phyloP scores from a whole-genome alignment of 2,888 invertebrate species.

The Sinohyriopsis cumingii region DNA sequence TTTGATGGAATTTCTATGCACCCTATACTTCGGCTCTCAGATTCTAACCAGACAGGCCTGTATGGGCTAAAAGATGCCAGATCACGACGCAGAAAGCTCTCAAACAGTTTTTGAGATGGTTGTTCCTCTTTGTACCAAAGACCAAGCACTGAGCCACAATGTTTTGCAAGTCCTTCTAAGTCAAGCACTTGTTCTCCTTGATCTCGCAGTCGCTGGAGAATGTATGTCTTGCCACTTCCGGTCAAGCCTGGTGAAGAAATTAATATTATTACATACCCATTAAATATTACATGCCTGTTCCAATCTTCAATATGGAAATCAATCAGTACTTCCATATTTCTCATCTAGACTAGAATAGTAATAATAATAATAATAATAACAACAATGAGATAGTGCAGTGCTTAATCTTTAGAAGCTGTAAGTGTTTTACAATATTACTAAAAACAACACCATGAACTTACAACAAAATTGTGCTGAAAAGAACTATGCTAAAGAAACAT shows the following conservation, averaged over 20 bases:
- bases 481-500: too few relatives aligned
- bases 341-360: too few relatives aligned
- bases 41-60: conserved; percentile 51
- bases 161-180: conserved; percentile 51
- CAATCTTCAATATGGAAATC: background rate
- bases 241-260: conserved; percentile 45
- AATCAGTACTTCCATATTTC: background rate
- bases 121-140: conserved; percentile 46
- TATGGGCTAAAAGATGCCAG: conserved; percentile 26
- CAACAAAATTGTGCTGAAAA: too few relatives aligned
- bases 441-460: too few relatives aligned
- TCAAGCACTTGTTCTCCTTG: conserved; percentile 52
- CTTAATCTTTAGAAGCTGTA: too few relatives aligned
- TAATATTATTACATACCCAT: background rate
- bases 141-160: conserved; percentile 54
- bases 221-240: conserved; percentile 50
- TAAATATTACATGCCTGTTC: too few relatives aligned
- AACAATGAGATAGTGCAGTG: too few relatives aligned
- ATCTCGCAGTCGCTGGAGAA: conserved; percentile 34
- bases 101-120: conserved; percentile 49
- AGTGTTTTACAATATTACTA: too few relatives aligned
- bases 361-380: too few relatives aligned
- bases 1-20: conserved; percentile 29
- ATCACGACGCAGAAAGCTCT: conserved; percentile 30
- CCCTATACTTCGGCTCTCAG: conserved; percentile 54